Percentiles rank a stretch among this genome's conserved stretches.
Conservation (phyloP, 2,797 vertebrate genomes). For the Meda fulgida region DNA sequence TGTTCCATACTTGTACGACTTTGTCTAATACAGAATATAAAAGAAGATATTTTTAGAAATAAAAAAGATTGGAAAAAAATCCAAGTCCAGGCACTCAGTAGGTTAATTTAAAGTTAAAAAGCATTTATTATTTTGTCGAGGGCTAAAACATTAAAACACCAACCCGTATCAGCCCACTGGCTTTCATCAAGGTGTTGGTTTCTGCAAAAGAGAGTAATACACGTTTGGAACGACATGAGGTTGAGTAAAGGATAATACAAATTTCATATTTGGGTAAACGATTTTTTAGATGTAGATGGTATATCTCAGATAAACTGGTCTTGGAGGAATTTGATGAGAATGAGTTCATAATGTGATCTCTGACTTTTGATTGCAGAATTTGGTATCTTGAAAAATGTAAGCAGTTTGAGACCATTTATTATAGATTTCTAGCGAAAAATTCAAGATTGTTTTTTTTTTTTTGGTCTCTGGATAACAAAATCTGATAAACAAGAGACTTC, state of each 20-base stretch:
- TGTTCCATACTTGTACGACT: not conserved
- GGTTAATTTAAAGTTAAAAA: too few species aligned
- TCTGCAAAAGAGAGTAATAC: not conserved
- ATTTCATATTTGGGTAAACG: not conserved
- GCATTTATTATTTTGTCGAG: too few species aligned
- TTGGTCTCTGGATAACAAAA: not conserved
- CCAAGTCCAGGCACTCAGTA: too few species aligned
- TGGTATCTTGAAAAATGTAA: too few species aligned
- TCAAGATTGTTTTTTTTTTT: not conserved
- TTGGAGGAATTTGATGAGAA: not conserved
- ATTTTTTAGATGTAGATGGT: not conserved
- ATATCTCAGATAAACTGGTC: not conserved
- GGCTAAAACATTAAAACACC: too few species aligned
- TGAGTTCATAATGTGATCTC: too few species aligned
- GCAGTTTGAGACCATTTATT: not conserved
- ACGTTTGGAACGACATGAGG: not conserved
- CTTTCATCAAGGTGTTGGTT: too few species aligned
- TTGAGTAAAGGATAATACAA: not conserved
- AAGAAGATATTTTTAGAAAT: not conserved
- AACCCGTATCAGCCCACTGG: too few species aligned
- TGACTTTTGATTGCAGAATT: too few species aligned
- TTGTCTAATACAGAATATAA: not conserved
- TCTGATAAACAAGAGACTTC: not conserved
- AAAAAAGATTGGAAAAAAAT: too few species aligned
- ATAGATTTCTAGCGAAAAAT: not conserved